Conservation (phyloP, 2,888 invertebrate genomes). For the Leucophora obtusa region DNA sequence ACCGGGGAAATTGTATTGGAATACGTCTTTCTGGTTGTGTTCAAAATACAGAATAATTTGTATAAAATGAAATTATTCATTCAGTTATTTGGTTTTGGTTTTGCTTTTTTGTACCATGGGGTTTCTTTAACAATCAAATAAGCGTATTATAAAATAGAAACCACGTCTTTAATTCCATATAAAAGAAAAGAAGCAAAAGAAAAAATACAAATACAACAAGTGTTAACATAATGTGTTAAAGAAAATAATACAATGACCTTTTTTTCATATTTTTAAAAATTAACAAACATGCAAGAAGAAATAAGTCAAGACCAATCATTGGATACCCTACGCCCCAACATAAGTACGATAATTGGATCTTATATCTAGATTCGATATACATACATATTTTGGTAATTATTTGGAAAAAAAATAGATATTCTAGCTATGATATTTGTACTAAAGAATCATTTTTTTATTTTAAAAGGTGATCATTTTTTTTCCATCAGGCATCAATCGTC, state of each 20-base stretch:
- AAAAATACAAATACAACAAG: not conserved
- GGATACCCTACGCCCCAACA: too few species aligned
- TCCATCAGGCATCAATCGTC: too few species aligned
- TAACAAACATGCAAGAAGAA: not conserved
- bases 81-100: too few species aligned
- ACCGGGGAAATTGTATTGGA: slow-evolving; percentile 10
- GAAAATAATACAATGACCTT: not conserved
- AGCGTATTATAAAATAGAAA: slow-evolving; percentile 23
- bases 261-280: not conserved
- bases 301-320: not conserved
- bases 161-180: not conserved
- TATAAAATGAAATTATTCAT: not conserved
- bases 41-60: not conserved
- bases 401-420: too few species aligned
- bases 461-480: too few species aligned
- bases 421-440: too few species aligned
- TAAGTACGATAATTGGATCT: too few species aligned
- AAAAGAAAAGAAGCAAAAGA: not conserved
- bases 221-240: not conserved
- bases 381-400: too few species aligned
- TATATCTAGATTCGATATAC: too few species aligned
- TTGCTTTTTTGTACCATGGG: not conserved
- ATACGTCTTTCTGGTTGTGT: not conserved
- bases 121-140: slow-evolving; percentile 47
- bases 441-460: too few species aligned